Percentiles rank a stretch among this genome's conserved stretches.
Evolutionary conservation across 35 echinoderm and acorn worm genomes (phyloP).

Genomic region (Heliocidaris tuberculata): DNA sequence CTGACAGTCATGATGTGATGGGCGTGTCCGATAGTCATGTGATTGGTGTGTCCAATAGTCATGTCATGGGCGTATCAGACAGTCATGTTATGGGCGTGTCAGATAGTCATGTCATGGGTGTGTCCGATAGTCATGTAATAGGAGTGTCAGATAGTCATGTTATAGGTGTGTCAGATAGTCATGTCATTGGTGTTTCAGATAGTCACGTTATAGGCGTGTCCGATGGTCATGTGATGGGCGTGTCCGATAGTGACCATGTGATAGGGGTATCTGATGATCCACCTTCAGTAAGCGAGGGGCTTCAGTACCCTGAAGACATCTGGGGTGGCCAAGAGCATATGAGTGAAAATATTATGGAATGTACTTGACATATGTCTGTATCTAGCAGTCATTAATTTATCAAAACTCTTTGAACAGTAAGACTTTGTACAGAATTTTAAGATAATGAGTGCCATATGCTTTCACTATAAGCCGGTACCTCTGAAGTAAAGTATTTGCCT

Average conservation of each 20-base stretch:
- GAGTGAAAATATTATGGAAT: conserved; percentile 39
- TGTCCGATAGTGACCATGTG: conserved; percentile 9
- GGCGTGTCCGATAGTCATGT: background rate
- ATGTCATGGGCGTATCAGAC: background rate
- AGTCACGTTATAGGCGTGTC: too few species aligned
- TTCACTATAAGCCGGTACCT: background rate
- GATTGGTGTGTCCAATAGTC: background rate
- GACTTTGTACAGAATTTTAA: background rate
- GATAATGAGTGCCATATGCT: background rate
- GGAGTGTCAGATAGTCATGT: background rate
- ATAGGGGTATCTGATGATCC: conserved; percentile 36
- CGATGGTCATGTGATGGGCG: too few species aligned
- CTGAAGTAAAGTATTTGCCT: background rate
- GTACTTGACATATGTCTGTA: conserved; percentile 22
- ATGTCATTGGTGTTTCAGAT: too few species aligned
- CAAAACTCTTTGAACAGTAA: background rate
- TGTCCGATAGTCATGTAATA: background rate
- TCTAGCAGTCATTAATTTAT: background rate
- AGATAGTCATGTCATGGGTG: background rate
- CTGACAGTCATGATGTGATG: background rate
- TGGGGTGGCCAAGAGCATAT: conserved; percentile 38
- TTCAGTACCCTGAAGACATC: conserved; percentile 39
- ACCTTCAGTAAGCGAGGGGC: conserved; percentile 24
- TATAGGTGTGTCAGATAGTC: background rate
- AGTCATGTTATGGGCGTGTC: background rate